Evolutionary conservation across 2,888 invertebrate species (phyloP), one percentile per base, ranked within the genome.

Genomic region (Sphaerophoria rueppellii): DNA sequence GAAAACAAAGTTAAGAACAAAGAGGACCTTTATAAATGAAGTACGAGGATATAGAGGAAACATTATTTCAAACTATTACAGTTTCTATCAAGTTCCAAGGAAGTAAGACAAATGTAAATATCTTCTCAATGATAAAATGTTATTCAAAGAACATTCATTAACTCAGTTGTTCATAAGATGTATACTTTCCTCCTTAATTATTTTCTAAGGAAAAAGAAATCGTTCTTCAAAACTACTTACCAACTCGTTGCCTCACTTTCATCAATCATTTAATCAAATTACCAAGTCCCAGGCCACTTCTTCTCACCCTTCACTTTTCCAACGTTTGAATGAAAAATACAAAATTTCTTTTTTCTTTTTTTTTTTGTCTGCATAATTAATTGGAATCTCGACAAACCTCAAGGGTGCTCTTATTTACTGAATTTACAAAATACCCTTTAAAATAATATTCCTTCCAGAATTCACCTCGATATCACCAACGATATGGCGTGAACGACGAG

Each of bases 381-480:
- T 67, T 54, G 24, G 14, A 67, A 14, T 48, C 43, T 37, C 34
- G 24, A 24, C 24, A 50, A 58, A 58, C 9, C 58, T 12, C 24
- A 75, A 57, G 35, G 16, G 16, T 46, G 11, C 14, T 50, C 43
- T 58, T 24, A 24, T 50, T 6, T 58, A 16, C 58, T 67, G 52
- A 57, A 11, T 65, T 43, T 5, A 75, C 7, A 48, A 58, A 37
- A 65, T 32, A 11, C 65, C 16, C 43, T 40, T 75, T 57, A 67
- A 65, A 74, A 50, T 40, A 65, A 57, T 57, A 43, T 43, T 24
- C 73, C 48, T 55, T 32, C 11, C 16, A 54, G 35, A 48, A 16
- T 43, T 32, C n/a, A 35, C 54, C 54, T 54, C 52, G 7, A 43
- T 52, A 32, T 9, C 24, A 24, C 24, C 24, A 24, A 24, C 24